phyloP scores from a whole-genome alignment of 2,797 vertebrate genomes.

The Dromococcyx pavoninus region DNA sequence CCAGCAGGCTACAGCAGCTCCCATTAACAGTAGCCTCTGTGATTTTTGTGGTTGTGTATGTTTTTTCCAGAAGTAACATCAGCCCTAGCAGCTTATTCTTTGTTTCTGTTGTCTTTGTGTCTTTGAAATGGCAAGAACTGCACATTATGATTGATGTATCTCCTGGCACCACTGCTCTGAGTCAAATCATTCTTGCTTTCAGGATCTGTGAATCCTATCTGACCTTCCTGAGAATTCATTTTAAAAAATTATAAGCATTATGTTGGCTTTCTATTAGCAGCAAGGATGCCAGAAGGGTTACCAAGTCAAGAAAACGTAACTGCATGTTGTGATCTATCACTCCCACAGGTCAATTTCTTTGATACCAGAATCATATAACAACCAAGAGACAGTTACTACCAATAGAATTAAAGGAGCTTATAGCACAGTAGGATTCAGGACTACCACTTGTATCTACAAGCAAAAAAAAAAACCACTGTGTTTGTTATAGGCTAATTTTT shows the following conservation, averaged over 20 bases:
- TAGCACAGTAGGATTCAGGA: conserved; percentile 18
- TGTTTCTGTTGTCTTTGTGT: no score
- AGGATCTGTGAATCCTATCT: no score
- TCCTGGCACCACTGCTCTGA: no score
- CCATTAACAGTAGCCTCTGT: no score
- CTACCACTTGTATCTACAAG: background rate
- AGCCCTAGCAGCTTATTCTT: no score
- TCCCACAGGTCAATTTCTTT: conserved; percentile 40
- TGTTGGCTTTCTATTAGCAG: no score
- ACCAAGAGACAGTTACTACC: conserved; percentile 34
- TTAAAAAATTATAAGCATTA: conserved; percentile 14
- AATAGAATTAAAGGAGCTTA: conserved; percentile 31
- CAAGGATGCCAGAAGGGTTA: conserved; percentile 16
- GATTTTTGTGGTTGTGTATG: no score
- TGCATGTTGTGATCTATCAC: conserved; percentile 24
- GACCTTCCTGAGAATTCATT: background rate
- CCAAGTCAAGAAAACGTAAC: conserved; percentile 49
- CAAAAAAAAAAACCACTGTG: background rate
- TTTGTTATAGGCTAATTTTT: background rate
- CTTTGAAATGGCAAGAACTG: no score
- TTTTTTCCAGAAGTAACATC: no score
- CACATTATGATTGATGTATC: no score
- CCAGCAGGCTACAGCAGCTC: no score
- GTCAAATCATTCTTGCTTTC: no score
- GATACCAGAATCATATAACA: conserved; percentile 1